These are phyloP conservation scores for Gonioctena quinquepunctata DNA, from an alignment of 1,140 invertebrate species.

Conservation along the genomic window DNA sequence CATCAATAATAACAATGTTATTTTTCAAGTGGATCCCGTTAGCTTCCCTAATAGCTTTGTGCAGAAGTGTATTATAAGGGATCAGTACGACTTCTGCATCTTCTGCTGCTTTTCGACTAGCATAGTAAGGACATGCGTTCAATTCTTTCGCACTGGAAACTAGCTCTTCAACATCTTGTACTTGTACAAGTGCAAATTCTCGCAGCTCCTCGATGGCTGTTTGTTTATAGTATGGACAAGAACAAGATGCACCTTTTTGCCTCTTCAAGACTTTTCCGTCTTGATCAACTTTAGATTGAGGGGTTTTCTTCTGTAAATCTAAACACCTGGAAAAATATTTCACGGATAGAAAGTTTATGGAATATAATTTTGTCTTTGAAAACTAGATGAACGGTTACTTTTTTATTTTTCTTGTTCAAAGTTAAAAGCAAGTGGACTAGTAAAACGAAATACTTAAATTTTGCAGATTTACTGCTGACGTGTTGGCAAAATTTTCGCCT, in stretches of 20 bases:
- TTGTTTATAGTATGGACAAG: conserved; percentile 72
- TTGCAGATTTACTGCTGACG: not conserved
- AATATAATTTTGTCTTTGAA: too few relatives aligned
- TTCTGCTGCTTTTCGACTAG: conserved; percentile 75
- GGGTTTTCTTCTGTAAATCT: conserved; percentile 80
- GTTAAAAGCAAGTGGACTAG: too few relatives aligned
- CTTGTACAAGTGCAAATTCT: conserved; percentile 69
- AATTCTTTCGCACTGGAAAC: conserved; percentile 69
- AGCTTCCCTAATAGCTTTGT: conserved; percentile 81
- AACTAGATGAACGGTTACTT: too few relatives aligned
- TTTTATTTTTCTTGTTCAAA: too few relatives aligned
- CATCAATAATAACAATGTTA: conserved; percentile 92
- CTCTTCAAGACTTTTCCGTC: conserved; percentile 66
- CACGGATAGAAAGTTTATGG: not conserved
- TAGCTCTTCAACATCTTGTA: conserved; percentile 89
- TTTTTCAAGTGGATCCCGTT: conserved; percentile 80
- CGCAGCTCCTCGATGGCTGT: conserved; percentile 67
- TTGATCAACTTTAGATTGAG: conserved; percentile 60
- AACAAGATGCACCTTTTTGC: conserved; percentile 59
- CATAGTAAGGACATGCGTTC: conserved; percentile 91
- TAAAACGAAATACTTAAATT: too few relatives aligned
- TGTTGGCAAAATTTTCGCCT: not conserved
- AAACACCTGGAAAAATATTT: conserved; percentile 67
- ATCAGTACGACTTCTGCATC: conserved; percentile 82
- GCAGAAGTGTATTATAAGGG: conserved; percentile 88